Evolutionary conservation across 2,888 invertebrate genomes (phyloP).

Genomic region (Phragmatobia fuliginosa): DNA sequence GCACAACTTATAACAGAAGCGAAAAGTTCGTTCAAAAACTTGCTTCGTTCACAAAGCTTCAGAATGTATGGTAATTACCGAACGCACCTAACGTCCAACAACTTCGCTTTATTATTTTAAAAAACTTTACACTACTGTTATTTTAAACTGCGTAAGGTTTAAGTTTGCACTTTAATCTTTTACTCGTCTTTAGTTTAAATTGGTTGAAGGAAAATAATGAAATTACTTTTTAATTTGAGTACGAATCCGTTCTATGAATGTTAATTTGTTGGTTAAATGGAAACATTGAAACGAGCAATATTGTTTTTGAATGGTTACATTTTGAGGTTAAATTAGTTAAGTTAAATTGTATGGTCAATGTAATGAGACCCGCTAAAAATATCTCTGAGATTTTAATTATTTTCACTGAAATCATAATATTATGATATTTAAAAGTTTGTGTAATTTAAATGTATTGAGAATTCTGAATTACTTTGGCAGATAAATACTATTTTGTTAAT

Average conservation of each 20-base stretch:
- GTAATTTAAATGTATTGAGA: too few species aligned
- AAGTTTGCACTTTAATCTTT: background rate
- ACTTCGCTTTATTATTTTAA: conserved; percentile 12
- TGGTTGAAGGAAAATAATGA: conserved; percentile 15
- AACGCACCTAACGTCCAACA: conserved; percentile 29
- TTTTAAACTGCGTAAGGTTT: background rate
- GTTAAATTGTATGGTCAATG: background rate
- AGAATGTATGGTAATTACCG: conserved; percentile 63
- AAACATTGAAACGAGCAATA: conserved; percentile 9
- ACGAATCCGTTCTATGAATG: conserved; percentile 19
- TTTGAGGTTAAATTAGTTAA: conserved; percentile 21
- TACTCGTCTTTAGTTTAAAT: background rate
- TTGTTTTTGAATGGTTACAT: conserved; percentile 11
- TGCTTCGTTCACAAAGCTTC: conserved; percentile 55
- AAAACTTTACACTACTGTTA: conserved; percentile 5
- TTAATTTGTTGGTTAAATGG: conserved; percentile 19
- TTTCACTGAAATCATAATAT: too few species aligned
- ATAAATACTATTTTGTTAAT: too few species aligned
- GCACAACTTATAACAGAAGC: conserved; percentile 49
- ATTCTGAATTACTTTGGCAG: too few species aligned
- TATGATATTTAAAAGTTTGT: too few species aligned
- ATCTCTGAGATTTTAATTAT: too few species aligned
- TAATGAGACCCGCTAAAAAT: background rate
- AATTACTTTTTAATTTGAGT: conserved; percentile 36
- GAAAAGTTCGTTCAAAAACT: conserved; percentile 53